Base-by-base conservation (phyloP, 2,888 invertebrate genomes). In the Polia nebulosa region DNA sequence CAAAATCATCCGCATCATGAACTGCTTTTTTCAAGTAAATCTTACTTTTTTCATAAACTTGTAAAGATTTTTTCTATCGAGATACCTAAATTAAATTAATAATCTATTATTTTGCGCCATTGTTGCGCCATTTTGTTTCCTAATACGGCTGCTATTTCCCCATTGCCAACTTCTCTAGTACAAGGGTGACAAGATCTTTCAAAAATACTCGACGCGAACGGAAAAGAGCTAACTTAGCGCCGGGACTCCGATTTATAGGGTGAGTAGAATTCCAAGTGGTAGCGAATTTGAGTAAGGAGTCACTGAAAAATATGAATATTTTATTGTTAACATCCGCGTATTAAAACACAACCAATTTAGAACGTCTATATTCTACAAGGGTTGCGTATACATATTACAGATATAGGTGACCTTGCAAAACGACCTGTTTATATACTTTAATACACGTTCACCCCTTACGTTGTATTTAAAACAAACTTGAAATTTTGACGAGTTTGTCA, bases 171-270 rank as follows among this genome's bases (percentile, higher is more conserved):
- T 61, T 63, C 34, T 52, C 49, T 58, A 71, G 22, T 47, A 77
- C 60, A 68, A 66, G 59, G 64, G 63, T 69, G 72, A 78, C 64
- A 78, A 67, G 51, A 58, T 78, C 72, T 80, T 80, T 52, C 45
- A 67, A 76, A 80, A 78, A 72, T 78, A 76, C 56, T 65, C 72
- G 51, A 70, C 44, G 27, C 27, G 6, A 62, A 52, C 57, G 49
- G 75, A 65, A 72, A 59, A 59, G 39, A 75, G 58, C 60, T 55
- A 69, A 72, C 55, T 67, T 72, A 51, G 41, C 17, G 57, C 29
- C 32, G 17, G 44, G 13, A 70, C 32, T 60, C 13, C 27, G 0
- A 58, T 59, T 58, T 70, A 60, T 45, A 39, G 56, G 51, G 61
- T 57, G 52, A 66, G 25, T 51, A 66, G 56, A 52, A 53, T 51